Percentiles rank a stretch among this genome's conserved stretches.
phyloP scores from a whole-genome alignment of 2,888 invertebrate species.

The Gastrophysa polygoni region DNA sequence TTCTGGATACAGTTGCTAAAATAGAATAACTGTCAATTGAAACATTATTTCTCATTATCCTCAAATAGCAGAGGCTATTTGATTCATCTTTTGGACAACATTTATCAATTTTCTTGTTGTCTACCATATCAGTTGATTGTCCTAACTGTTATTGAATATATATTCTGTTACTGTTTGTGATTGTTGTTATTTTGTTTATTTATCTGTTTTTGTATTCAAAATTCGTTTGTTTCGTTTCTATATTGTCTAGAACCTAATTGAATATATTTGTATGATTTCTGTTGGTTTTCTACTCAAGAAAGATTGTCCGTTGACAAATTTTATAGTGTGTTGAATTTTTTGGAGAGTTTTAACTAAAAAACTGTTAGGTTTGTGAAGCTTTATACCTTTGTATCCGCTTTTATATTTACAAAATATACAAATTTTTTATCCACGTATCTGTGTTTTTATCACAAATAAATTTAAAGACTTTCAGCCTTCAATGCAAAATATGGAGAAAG shows the following conservation, averaged over 20 bases:
- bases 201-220: slow-evolving; percentile 32
- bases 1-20: no score
- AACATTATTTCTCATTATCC: neutral
- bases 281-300: slow-evolving; percentile 21
- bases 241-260: slow-evolving; percentile 19
- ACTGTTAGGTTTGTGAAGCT: slow-evolving; percentile 46
- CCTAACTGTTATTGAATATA: slow-evolving; percentile 11
- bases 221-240: neutral
- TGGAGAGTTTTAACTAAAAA: slow-evolving; percentile 44
- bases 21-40: no score
- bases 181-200: slow-evolving; percentile 27
- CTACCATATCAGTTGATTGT: slow-evolving; percentile 6
- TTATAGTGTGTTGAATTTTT: slow-evolving; percentile 42
- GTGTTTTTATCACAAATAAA: slow-evolving; percentile 28
- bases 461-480: slow-evolving; percentile 11
- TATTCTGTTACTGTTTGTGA: slow-evolving; percentile 25
- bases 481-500: slow-evolving; percentile 1
- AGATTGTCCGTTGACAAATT: slow-evolving; percentile 35
- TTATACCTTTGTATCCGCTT: slow-evolving; percentile 46
- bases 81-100: neutral
- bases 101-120: no score
- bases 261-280: slow-evolving; percentile 23
- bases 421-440: slow-evolving; percentile 37
- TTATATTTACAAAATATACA: slow-evolving; percentile 39
- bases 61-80: neutral